phyloP scores from a whole-genome alignment of 1,140 invertebrate genomes.

The Trichoplusia ni region DNA sequence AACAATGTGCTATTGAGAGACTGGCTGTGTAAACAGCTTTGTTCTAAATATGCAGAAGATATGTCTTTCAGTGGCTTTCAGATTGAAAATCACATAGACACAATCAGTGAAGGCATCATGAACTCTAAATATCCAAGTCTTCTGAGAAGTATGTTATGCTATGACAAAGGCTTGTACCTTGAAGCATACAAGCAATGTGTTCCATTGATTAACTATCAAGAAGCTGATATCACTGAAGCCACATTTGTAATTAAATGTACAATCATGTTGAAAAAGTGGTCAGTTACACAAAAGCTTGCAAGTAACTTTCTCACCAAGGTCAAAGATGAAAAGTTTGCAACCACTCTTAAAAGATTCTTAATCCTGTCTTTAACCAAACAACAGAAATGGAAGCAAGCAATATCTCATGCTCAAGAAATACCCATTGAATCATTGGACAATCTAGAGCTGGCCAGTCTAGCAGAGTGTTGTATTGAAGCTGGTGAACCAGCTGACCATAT shows the following conservation, averaged over 20 bases:
- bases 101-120: conserved; percentile 78
- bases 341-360: conserved; percentile 58
- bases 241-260: conserved; percentile 79
- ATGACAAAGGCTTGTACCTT: conserved; percentile 78
- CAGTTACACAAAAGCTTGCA: conserved; percentile 81
- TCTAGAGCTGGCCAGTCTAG: conserved; percentile 56
- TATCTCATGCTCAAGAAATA: conserved; percentile 52
- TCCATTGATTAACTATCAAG: conserved; percentile 66
- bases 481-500: conserved; percentile 56
- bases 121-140: conserved; percentile 83
- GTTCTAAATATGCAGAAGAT: conserved; percentile 57
- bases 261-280: conserved; percentile 82
- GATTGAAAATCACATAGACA: conserved; percentile 59
- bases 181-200: conserved; percentile 79
- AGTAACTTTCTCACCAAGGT: conserved; percentile 71
- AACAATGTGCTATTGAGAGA: conserved; percentile 61
- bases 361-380: conserved; percentile 70
- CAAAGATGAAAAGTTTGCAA: conserved; percentile 52
- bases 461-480: conserved; percentile 69
- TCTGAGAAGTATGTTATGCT: conserved; percentile 83
- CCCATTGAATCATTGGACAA: conserved; percentile 46
- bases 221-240: conserved; percentile 61
- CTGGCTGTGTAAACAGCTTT: conserved; percentile 64
- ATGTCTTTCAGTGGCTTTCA: conserved; percentile 61
- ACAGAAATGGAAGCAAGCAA: conserved; percentile 80